Conservation (phyloP, 2,797 vertebrate genomes). For the Chelidonichthys spinosus region DNA sequence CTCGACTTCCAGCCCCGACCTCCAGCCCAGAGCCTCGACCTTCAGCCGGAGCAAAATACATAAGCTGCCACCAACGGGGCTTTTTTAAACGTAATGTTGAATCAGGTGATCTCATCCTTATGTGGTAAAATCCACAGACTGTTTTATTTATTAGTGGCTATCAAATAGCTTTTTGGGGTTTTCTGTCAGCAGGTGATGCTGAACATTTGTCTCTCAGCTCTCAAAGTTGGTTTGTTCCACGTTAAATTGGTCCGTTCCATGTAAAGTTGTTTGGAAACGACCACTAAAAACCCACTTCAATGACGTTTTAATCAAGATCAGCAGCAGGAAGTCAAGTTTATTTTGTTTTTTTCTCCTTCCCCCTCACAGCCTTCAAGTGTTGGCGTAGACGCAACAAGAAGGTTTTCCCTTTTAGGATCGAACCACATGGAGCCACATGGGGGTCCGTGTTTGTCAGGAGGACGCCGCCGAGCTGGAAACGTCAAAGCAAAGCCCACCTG, state of each 20-base stretch:
- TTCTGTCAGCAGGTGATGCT: not conserved
- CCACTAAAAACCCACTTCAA: not conserved
- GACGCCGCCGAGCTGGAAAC: too few relatives aligned
- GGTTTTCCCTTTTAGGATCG: not conserved
- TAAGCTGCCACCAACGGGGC: too few relatives aligned
- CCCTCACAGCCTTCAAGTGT: not conserved
- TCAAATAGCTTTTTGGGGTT: not conserved
- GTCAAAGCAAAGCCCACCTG: constrained; percentile 5
- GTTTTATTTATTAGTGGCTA: too few relatives aligned
- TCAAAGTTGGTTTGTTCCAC: too few relatives aligned
- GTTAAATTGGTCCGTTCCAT: not conserved
- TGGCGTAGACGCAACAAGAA: not conserved
- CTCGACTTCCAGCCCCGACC: too few relatives aligned
- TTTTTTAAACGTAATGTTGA: too few relatives aligned
- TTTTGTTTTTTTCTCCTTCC: too few relatives aligned
- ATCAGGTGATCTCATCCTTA: too few relatives aligned
- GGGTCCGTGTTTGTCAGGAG: not conserved
- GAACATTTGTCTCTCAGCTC: not conserved
- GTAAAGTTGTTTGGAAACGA: not conserved
- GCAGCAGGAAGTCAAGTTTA: too few relatives aligned
- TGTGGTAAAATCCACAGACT: too few relatives aligned
- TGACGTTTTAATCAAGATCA: not conserved
- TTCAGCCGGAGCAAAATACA: too few relatives aligned
- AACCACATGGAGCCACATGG: not conserved
- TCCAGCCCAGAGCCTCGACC: too few relatives aligned